Percentiles rank a stretch among this genome's conserved stretches.
These are phyloP conservation scores for Triplophysa rosa DNA, from an alignment of 2,113 vertebrate genomes.

Conservation along the genomic window DNA sequence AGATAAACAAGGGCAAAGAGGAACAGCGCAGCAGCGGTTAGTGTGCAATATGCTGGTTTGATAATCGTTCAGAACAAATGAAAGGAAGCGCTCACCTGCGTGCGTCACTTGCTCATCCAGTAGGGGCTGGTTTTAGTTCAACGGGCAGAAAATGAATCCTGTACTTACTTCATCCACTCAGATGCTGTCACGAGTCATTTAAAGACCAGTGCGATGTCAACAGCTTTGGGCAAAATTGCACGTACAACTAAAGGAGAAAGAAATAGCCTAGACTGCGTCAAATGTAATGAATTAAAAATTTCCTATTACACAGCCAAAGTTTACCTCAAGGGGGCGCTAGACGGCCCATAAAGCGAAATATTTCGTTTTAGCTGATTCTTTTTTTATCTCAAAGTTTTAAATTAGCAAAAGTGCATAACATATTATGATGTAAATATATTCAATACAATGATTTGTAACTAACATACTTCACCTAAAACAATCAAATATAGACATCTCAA, in stretches of 20 bases:
- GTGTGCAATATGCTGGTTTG: neutral
- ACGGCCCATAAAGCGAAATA: neutral
- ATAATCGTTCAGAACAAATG: neutral
- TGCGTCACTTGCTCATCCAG: neutral
- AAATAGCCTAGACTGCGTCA: neutral
- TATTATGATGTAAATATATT: neutral
- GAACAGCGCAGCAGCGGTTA: neutral
- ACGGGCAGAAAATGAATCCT: neutral
- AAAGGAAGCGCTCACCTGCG: neutral
- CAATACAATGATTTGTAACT: neutral
- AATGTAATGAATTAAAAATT: neutral
- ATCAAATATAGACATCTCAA: neutral
- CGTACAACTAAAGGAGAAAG: neutral
- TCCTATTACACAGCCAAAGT: neutral
- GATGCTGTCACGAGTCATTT: neutral
- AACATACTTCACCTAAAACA: neutral
- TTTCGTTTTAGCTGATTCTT: neutral
- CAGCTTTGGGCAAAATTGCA: neutral
- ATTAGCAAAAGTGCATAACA: too few species aligned
- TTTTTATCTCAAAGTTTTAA: too few species aligned
- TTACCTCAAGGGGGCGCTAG: neutral
- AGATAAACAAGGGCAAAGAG: neutral
- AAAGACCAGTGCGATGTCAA: neutral
- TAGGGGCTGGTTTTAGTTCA: neutral
- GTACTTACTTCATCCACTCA: constrained; percentile 10